Base-by-base conservation (phyloP, 2,888 invertebrate species). In the Ormyrus thymus region DNA sequence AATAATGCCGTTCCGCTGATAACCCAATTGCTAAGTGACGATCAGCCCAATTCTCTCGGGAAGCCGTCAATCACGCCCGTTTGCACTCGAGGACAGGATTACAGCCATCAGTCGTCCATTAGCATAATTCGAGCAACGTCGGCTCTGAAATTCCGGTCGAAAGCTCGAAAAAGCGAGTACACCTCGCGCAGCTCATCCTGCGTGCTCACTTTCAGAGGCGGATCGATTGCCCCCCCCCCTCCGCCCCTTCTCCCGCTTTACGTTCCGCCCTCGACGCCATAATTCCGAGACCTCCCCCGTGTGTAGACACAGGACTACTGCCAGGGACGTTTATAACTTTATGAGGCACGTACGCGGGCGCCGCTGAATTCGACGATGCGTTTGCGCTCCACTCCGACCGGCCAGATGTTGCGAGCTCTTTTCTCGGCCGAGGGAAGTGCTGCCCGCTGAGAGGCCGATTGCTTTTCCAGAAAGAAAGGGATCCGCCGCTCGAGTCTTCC, bases 291-390 rank as follows among this genome's bases (percentile, higher is more conserved):
- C 29, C 29, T 29, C 29, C 29, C 29, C 29, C 29, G 29, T 29
- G 29, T 29, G 29, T 29, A 29, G 29, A 29, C 29, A 29, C 29
- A 29, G 29, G 29, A 29, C 29, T 29, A 29, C 29, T 29, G 29
- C 29, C 29, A 29, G 29, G 45, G 61, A 61, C 15, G 65, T 15
- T 65, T 50, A 65, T 65, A 65, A 65, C 65, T 65, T 65, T 65
- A 62, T 62, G 62, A 62, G 48, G 51, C 10, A 15, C 9, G 45
- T 46, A 46, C 9, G 46, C 6, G 62, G n/a, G 59, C 29, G 59
- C 29, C 13, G 13, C 53, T 46, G 62, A 71, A 71, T 62, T 71
- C 71, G 62, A 71, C 62, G 51, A 11, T 15, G 51, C 13, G 43
- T 11, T 50, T 5, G 48, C 9, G 62, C n/a, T n/a, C 8, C 15